Percentiles rank a stretch among this genome's conserved stretches.
Conservation (phyloP, 2,797 vertebrate genomes). For the Eidolon dupreanum region DNA sequence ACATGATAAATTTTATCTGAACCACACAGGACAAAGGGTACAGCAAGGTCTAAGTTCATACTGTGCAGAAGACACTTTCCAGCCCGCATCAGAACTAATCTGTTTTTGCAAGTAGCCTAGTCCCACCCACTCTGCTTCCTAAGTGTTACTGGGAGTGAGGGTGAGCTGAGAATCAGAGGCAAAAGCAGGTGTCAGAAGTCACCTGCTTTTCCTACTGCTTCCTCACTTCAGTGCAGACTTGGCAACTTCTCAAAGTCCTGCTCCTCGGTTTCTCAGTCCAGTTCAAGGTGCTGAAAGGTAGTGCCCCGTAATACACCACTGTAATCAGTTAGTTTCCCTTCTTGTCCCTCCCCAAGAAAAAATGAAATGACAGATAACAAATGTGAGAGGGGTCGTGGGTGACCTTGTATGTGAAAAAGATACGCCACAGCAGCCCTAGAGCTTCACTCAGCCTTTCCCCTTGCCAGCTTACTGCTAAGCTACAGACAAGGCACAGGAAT, state of each 20-base stretch:
- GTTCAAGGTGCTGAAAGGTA: not conserved
- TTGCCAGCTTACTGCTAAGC: not conserved
- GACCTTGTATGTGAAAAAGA: not conserved
- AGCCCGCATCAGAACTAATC: not conserved
- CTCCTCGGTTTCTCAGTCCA: not conserved
- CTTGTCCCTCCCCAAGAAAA: not conserved
- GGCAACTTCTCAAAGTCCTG: not conserved
- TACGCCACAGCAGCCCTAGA: not conserved
- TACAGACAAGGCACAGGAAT: not conserved
- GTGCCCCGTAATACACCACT: not conserved
- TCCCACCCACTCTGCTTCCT: not conserved
- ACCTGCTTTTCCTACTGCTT: not conserved
- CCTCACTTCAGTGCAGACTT: not conserved
- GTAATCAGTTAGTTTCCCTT: not conserved
- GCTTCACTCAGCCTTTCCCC: not conserved
- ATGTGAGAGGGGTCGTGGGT: not conserved
- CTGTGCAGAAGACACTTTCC: not conserved
- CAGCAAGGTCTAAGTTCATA: slow-evolving; percentile 7
- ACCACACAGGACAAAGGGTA: not conserved
- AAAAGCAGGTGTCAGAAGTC: not conserved
- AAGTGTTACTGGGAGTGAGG: not conserved
- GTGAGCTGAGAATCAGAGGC: not conserved
- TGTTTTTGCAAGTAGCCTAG: slow-evolving; percentile 44
- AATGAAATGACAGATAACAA: not conserved
- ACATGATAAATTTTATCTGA: not conserved